Base-by-base conservation (phyloP, 2,113 vertebrate genomes). In the Craseonycteris thonglongyai region DNA sequence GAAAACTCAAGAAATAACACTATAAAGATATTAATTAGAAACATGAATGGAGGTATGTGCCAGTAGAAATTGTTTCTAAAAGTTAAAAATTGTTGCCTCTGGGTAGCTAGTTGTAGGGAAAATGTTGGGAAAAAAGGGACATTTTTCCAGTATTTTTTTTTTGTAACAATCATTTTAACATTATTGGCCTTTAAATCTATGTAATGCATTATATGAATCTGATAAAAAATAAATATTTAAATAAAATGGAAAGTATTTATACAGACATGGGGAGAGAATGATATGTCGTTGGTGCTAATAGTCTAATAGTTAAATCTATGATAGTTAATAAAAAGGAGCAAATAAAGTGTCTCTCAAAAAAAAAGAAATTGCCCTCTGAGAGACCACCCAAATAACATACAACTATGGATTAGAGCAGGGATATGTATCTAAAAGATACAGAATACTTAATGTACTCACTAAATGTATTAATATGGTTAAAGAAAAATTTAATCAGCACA, bases 1-100 rank as follows among this genome's bases (percentile, higher is more conserved):
- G 38, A 92, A 95, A 78, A 92, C 38, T 91, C 19, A n/a, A 92
- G 59, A 95, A 92, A 54, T 69, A 95, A 49, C 38, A 80, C 33
- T 14, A 47, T 65, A 59, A 78, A 79, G 30, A 45, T 85, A 85
- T 30, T 74, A 80, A 58, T 86, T 80, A 87, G 66, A 83, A 68
- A 88, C 35, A 56, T 38, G 35, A 28, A 42, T 75, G 42, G 24
- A 45, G 84, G 9, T n/a, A 81, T 81, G 8, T 74, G 42, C 33
- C 68, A 51, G 42, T 30, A 88, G 68, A 80, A 75, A 82, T 45
- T 75, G 11, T 59, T 88, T 56, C 26, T 69, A 16, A 88, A 94
- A 76, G 42, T 14, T 82, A 28, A 88, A 82, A 75, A 54, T 75
- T 22, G 42, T 47, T 88, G 33, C 49, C 26, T 72, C 56, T 71